A percentile compares a stretch with the other conserved stretches of the same genome.
Conservation (phyloP, 2,797 vertebrate species). For the Odontamblyopus rebecca region DNA sequence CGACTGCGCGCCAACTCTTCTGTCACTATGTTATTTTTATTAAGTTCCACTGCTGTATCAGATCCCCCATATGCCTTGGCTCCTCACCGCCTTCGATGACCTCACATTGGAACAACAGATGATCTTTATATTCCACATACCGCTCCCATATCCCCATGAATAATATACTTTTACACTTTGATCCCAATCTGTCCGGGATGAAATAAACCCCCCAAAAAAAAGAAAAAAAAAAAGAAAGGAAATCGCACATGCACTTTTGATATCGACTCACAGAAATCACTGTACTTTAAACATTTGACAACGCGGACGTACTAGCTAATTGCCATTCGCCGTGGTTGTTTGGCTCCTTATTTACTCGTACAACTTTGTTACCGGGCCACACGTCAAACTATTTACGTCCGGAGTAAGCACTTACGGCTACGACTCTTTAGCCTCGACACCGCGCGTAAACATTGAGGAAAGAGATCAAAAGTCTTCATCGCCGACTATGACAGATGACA, state of each 20-base stretch:
- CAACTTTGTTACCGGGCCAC: slow-evolving; percentile 78
- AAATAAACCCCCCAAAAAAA: slow-evolving; percentile 18
- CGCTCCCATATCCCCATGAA: slow-evolving; percentile 43
- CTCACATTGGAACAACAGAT: slow-evolving; percentile 62
- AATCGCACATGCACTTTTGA: slow-evolving; percentile 48
- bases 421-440: slow-evolving; percentile 73
- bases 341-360: slow-evolving; percentile 77
- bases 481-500: slow-evolving; percentile 77
- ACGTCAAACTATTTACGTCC: slow-evolving; percentile 83
- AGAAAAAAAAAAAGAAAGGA: background rate
- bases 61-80: slow-evolving; percentile 49
- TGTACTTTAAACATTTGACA: slow-evolving; percentile 69
- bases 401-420: slow-evolving; percentile 81
- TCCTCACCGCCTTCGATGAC: slow-evolving; percentile 50
- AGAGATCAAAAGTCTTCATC: slow-evolving; percentile 79
- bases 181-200: slow-evolving; percentile 47
- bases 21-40: slow-evolving; percentile 23
- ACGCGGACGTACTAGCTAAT: slow-evolving; percentile 70
- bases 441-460: slow-evolving; percentile 74
- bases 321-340: slow-evolving; percentile 69
- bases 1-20: slow-evolving; percentile 2
- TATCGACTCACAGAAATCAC: slow-evolving; percentile 61
- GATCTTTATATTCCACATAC: slow-evolving; percentile 59
- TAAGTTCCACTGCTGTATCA: slow-evolving; percentile 34
- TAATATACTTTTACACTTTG: slow-evolving; percentile 42